Evolutionary conservation across 1,140 invertebrate species (phyloP), one percentile per base, ranked within the genome.

Genomic region (Drosophila bocki): DNA sequence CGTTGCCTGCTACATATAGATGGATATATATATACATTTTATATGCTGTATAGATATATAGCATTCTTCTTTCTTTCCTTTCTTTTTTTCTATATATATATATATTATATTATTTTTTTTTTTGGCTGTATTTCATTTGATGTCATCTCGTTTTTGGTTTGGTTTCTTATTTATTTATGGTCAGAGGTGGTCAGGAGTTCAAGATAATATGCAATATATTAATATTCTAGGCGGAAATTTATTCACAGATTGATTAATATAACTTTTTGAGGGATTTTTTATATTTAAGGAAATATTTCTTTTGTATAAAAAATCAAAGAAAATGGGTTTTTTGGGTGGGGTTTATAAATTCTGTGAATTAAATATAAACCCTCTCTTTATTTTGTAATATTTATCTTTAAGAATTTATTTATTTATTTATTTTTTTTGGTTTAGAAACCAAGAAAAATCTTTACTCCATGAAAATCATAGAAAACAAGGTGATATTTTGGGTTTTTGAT

Each of bases 1-100:
- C 83, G 83, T 72, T 68, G 68, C 67, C 65, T 77, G 68, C 76
- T 82, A 86, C 61, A 79, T 74, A 51, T 51, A 45, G 63, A 65
- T 65, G 56, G 63, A 32, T 67, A 35, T 58, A 37, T 47, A 35
- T 26, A 48, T 50, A 26, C 26, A 22, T 63, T 81, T 74, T 69
- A 63, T 64, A 60, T 63, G 77, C 61, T 59, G 2, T 51, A 51
- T 51, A 51, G 65, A 80, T 63, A 70, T 75, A 48, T 72, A 78
- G 65, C 53, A 68, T 50, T 69, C 62, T 72, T 75, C 41, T 68
- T 50, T 47, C 39, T 67, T 56, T 62, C 39, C 29, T 50, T 51
- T 48, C 42, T 7, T 11, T 64, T 41, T 15, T 39, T 26, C 19
- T n/a, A n/a, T n/a, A n/a, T 26, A 26, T 42, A 42, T 22, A 58